These are phyloP conservation scores for Kryptolebias ocellatus DNA, from an alignment of 2,797 vertebrate species.

Conservation along the genomic window DNA sequence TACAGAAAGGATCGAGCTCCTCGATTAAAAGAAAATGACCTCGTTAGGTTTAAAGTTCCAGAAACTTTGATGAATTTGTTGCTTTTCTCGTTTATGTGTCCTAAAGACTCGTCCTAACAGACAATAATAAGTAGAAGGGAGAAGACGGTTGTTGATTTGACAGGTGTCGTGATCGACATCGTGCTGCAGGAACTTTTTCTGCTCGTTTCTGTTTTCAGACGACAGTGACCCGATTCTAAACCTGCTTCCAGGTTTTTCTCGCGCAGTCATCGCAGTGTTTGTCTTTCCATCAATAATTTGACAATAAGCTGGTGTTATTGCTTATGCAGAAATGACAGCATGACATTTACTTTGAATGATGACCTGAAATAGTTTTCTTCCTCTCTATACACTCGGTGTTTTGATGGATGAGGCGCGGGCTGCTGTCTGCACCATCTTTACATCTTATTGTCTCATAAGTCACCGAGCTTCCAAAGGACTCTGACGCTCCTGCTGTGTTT, in stretches of 20 bases:
- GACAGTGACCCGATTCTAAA: slow-evolving; percentile 1
- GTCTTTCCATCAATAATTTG: slow-evolving; percentile 49
- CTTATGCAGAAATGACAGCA: slow-evolving; percentile 41
- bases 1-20: too few relatives aligned
- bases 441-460: slow-evolving; percentile 58
- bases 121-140: not conserved
- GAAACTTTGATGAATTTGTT: too few relatives aligned
- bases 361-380: slow-evolving; percentile 44
- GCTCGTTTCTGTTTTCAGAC: not conserved
- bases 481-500: not conserved
- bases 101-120: not conserved
- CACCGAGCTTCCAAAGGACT: slow-evolving; percentile 36
- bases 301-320: slow-evolving; percentile 52
- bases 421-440: slow-evolving; percentile 29
- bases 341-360: slow-evolving; percentile 66
- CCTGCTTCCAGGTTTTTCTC: slow-evolving; percentile 13
- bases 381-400: slow-evolving; percentile 34
- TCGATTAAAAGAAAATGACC: too few relatives aligned
- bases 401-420: slow-evolving; percentile 51
- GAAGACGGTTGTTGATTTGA: not conserved
- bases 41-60: too few relatives aligned
- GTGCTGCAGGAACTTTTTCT: not conserved
- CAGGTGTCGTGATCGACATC: not conserved
- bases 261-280: slow-evolving; percentile 14
- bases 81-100: not conserved